These are phyloP conservation scores for Acanthisitta chloris DNA, from an alignment of 2,113 vertebrate species.

Conservation along the genomic window DNA sequence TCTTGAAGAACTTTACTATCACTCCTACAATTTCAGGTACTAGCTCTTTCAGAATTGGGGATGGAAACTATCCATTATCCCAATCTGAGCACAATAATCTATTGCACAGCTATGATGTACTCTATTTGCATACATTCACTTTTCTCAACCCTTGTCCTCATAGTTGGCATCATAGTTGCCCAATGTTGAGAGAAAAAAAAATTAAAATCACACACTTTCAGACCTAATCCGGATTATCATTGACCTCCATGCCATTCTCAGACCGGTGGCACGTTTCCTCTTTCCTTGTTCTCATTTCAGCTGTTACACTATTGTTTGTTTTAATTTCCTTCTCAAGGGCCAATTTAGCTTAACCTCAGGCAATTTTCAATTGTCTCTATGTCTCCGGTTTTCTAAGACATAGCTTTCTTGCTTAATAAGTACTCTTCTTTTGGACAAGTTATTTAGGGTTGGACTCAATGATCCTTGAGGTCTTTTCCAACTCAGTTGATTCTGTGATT, in stretches of 20 bases:
- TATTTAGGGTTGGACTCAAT: too few relatives aligned
- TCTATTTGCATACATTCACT: neutral
- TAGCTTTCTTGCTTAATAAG: neutral
- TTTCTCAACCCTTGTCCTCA: neutral
- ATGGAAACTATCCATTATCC: neutral
- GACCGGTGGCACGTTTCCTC: neutral
- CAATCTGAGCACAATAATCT: neutral
- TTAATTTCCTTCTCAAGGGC: neutral
- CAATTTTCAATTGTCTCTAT: neutral
- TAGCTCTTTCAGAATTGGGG: neutral
- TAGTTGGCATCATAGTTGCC: neutral
- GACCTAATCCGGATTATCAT: neutral
- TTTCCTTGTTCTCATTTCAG: conserved; percentile 34
- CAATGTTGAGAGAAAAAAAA: neutral
- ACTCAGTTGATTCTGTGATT: too few relatives aligned
- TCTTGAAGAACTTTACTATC: neutral
- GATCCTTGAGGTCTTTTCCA: too few relatives aligned
- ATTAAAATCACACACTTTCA: neutral
- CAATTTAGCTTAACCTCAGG: neutral
- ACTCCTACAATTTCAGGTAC: neutral
- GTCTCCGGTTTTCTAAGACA: neutral
- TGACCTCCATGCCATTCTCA: neutral
- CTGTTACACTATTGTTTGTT: neutral
- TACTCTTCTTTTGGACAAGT: neutral
- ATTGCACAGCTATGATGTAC: neutral